Conservation (phyloP, 2,113 vertebrate genomes). For the Bubalus kerabau region DNA sequence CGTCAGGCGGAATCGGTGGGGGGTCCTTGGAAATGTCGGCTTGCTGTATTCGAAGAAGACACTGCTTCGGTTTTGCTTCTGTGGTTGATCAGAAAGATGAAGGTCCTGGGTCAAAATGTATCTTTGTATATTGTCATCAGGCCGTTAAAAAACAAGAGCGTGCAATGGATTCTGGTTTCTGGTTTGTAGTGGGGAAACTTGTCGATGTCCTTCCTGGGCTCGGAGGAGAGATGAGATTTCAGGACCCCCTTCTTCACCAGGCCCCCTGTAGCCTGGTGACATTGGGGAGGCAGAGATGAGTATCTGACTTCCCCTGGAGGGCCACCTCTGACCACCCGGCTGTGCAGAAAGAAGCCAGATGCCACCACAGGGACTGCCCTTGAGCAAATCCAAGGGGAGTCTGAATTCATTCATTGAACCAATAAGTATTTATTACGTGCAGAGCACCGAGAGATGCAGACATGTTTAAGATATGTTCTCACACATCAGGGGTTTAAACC, state of each 20-base stretch:
- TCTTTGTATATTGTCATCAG: neutral
- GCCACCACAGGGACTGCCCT: neutral
- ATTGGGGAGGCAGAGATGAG: neutral
- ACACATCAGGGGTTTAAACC: neutral
- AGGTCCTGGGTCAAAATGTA: neutral
- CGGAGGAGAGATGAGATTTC: neutral
- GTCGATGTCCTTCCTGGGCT: accelerated
- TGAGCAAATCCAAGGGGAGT: neutral
- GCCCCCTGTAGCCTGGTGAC: neutral
- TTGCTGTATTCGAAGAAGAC: neutral
- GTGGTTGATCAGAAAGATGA: neutral
- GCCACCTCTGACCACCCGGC: neutral
- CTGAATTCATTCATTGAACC: neutral
- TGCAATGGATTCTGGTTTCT: neutral
- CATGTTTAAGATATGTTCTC: neutral
- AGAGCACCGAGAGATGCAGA: neutral
- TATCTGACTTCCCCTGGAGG: neutral
- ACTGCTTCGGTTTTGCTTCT: neutral
- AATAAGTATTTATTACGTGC: no score
- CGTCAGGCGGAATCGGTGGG: neutral
- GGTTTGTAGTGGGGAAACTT: neutral
- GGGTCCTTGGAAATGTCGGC: neutral
- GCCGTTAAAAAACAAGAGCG: neutral
- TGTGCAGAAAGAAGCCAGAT: no score
- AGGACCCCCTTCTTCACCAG: no score